These are phyloP conservation scores for Cololabis saira DNA, from an alignment of 2,113 vertebrate genomes.

Conservation along the genomic window DNA sequence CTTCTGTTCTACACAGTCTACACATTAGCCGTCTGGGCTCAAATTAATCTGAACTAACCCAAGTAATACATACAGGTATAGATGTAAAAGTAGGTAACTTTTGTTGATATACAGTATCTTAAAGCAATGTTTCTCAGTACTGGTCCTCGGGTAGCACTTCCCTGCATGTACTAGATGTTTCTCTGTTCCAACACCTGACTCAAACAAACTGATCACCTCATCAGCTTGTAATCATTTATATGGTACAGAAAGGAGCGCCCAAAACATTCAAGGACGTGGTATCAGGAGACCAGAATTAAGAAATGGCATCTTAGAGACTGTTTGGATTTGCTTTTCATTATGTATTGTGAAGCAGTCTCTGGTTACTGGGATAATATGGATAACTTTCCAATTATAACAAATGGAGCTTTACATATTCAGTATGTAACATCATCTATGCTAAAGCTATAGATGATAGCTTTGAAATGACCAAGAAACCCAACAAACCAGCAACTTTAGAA, in stretches of 20 bases:
- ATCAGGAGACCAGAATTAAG: no score
- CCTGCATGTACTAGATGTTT: no score
- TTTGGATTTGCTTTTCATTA: neutral
- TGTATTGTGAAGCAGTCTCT: neutral
- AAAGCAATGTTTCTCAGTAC: neutral
- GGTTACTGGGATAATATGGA: constrained; percentile 5
- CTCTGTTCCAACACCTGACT: no score
- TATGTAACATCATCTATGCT: constrained; percentile 37
- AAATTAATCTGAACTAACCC: constrained; percentile 46
- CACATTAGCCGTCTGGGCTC: constrained; percentile 53
- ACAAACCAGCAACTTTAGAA: constrained; percentile 66
- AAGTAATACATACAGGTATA: constrained; percentile 40
- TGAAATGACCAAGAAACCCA: constrained; percentile 57
- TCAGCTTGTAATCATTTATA: no score
- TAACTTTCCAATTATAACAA: constrained; percentile 23
- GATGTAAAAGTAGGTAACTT: constrained; percentile 54
- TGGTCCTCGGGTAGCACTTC: no score
- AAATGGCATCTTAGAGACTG: no score
- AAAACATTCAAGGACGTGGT: no score
- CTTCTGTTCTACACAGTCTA: constrained; percentile 47
- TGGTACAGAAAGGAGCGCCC: no score
- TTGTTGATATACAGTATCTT: constrained; percentile 37
- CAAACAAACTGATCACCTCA: no score
- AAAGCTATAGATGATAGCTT: constrained; percentile 31
- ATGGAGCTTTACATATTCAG: constrained; percentile 34